Conservation (phyloP, 1,140 invertebrate species). For the Ruditapes philippinarum region DNA sequence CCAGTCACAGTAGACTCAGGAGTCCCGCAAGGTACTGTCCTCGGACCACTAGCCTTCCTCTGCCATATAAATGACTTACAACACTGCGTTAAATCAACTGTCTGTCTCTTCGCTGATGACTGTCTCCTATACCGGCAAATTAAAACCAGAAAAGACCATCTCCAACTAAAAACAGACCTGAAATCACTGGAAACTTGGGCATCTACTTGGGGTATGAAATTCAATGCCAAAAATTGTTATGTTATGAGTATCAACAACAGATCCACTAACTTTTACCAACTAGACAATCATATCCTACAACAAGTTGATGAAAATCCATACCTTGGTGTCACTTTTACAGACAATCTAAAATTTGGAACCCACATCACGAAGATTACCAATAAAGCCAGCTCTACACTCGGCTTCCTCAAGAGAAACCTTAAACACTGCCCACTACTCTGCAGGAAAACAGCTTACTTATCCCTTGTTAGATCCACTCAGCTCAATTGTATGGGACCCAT, state of each 20-base stretch:
- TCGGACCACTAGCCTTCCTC: background rate
- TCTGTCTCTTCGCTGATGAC: background rate
- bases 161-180: background rate
- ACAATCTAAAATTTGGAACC: conserved; percentile 66
- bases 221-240: conserved; percentile 70
- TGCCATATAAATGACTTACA: background rate
- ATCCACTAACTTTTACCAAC: conserved; percentile 47
- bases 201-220: conserved; percentile 63
- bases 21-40: background rate
- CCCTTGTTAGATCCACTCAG: conserved; percentile 45
- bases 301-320: conserved; percentile 55
- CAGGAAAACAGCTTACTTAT: conserved; percentile 37
- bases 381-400: background rate
- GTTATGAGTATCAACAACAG: conserved; percentile 54
- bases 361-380: conserved; percentile 50
- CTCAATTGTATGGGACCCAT: background rate
- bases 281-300: conserved; percentile 3
- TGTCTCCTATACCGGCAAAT: background rate
- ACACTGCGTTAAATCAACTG: background rate
- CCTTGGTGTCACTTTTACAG: conserved; percentile 56
- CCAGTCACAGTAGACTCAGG: background rate
- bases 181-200: conserved; percentile 25
- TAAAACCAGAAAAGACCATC: background rate
- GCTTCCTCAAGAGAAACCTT: conserved; percentile 63
- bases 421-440: conserved; percentile 36